Base-by-base conservation (phyloP, 2,113 vertebrate species). In the Amphiprion ocellaris region DNA sequence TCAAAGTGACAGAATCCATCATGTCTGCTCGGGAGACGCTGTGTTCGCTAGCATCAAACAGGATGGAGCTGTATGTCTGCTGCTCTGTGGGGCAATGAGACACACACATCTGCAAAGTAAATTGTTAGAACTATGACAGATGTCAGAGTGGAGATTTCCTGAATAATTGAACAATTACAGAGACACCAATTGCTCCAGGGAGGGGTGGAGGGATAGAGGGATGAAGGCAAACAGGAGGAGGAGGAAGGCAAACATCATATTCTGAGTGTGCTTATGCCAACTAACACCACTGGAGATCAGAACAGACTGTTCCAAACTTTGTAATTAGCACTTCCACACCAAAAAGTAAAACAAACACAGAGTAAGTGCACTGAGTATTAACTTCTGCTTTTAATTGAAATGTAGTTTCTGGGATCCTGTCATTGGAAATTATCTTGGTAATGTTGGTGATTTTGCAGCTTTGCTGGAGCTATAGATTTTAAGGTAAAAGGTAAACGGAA, bases 121-220 rank as follows among this genome's bases (percentile, higher is more conserved):
- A 81, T 61, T 66, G 74, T 87, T 69, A 74, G 79, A 77, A 71
- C n/a, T 72, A 11, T 78, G 88, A 82, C 90, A 93, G 92, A 92
- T 91, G 90, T 88, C 88, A 77, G 77, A 82, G 81, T 24, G 73
- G 65, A 86, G 80, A 79, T 73, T 68, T 83, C 19, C 69, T 92
- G 83, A 92, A 93, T 92, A 84, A 93, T 88, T 91, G 77, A 92
- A 87, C 72, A 81, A 79, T 82, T 77, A 61, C 68, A 44, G 71
- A 77, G 84, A 85, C 76, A 82, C 80, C 70, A 68, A 76, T 71
- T 61, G 75, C 85, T 89, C 78, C 19, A 1, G 65, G 77, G 86
- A 52, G 69, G 52, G 56, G 79, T 41, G 84, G 70, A 46, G 53
- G 12, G 41, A 62, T 61, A 58, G 74, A 24, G 53, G 56, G 60